Conservation (phyloP, 2,888 invertebrate genomes). For the Stenodema calcarata region DNA sequence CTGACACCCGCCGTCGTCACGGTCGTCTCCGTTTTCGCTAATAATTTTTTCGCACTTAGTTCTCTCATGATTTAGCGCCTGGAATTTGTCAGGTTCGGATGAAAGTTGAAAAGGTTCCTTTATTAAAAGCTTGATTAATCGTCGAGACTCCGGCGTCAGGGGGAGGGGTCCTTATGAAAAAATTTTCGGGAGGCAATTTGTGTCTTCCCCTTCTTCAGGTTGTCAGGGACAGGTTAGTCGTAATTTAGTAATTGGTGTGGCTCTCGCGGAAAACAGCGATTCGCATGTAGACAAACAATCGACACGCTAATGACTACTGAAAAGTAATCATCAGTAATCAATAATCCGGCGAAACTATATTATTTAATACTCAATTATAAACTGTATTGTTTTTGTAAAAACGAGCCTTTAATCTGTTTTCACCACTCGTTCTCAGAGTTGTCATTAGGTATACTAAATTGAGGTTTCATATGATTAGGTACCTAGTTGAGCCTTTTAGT, state of each 20-base stretch:
- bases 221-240: not conserved
- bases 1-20: not conserved
- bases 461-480: too few relatives aligned
- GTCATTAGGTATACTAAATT: too few relatives aligned
- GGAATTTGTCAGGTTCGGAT: not conserved
- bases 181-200: not conserved
- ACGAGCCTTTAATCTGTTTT: too few relatives aligned
- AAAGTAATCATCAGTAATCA: too few relatives aligned
- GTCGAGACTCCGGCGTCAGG: not conserved
- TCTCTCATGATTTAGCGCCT: not conserved
- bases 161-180: not conserved
- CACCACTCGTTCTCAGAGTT: too few relatives aligned
- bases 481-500: too few relatives aligned
- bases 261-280: not conserved
- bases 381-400: too few relatives aligned
- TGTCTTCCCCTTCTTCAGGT: not conserved
- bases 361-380: too few relatives aligned
- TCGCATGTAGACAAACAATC: too few relatives aligned
- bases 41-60: not conserved
- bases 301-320: too few relatives aligned
- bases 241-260: not conserved
- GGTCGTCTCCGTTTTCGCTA: not conserved
- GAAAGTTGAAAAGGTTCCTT: conserved; percentile 1
- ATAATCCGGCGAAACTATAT: too few relatives aligned
- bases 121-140: conserved; percentile 22